Evolutionary conservation across 2,113 vertebrate genomes (phyloP), one percentile per base, ranked within the genome.

Genomic region (Plectropomus leopardus): DNA sequence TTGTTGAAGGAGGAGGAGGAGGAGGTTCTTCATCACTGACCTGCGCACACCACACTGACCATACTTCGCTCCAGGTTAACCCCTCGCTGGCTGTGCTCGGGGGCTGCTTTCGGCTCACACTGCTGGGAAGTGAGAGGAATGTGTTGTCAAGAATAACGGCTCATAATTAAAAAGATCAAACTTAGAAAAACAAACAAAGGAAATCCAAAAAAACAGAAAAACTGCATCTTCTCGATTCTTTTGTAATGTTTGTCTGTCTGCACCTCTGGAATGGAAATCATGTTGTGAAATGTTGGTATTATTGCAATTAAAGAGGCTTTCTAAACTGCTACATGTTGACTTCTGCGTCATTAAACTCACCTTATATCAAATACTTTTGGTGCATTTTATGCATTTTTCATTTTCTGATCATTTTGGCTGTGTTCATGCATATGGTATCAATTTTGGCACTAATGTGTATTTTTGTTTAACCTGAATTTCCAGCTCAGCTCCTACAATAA

Each of bases 51-150:
- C 50, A 55, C n/a, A 47, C 68, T 44, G 26, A 64, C 32, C 3
- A 23, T 16, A 34, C 23, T 74, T 23, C 47, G 15, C 11, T n/a
- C n/a, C n/a, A 53, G 23, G 24, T 51, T 2, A 72, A 68, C 59
- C 66, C 77, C 70, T 74, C 72, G 32, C 84, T 83, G 83, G 89
- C 82, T 86, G 80, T 92, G 89, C 90, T 90, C 83, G 19, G 60
- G 51, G 84, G 87, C 57, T 57, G 89, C 92, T 93, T 94, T 91
- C 84, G 74, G 91, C 93, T 94, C 92, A 90, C 92, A 92, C 94
- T 94, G 93, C 92, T 93, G 92, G 93, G 92, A 94, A 94, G 94
- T 95, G 93, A 93, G 93, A 94, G 91, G 86, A 93, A 87, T 75
- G 45, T 88, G 82, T 89, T 79, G 28, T 86, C 75, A 69, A 60